Percentiles rank a stretch among this genome's conserved stretches.
phyloP scores from a whole-genome alignment of 2,113 vertebrate species.

The Athene cunicularia region DNA sequence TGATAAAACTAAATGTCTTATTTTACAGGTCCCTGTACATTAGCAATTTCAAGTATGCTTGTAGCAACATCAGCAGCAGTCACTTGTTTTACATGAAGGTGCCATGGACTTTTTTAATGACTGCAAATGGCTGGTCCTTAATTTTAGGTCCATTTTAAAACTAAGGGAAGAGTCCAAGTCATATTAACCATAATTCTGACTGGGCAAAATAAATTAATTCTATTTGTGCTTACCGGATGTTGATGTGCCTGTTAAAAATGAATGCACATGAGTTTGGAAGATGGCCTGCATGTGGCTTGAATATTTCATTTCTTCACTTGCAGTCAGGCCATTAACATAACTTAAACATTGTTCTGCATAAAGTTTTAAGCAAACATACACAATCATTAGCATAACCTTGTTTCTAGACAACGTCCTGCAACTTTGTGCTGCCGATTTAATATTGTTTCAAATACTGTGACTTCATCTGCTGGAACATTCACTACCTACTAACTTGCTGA shows the following conservation, averaged over 20 bases:
- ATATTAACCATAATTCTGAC: not conserved
- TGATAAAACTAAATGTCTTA: too few relatives aligned
- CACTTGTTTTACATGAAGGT: not conserved
- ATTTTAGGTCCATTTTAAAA: not conserved
- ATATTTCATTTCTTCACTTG: conserved; percentile 9
- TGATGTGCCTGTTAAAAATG: not conserved
- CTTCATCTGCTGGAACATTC: not conserved
- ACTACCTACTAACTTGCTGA: not conserved
- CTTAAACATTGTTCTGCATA: not conserved
- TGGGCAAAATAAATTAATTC: not conserved
- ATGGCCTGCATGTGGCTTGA: not conserved
- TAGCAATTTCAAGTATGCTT: too few relatives aligned
- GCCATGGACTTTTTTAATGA: not conserved
- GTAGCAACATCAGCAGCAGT: not conserved
- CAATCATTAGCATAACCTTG: not conserved
- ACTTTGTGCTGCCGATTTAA: not conserved
- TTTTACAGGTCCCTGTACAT: too few relatives aligned
- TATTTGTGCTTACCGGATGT: not conserved
- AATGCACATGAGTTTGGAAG: not conserved
- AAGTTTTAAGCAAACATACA: not conserved
- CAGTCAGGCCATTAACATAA: not conserved
- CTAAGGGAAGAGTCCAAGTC: not conserved
- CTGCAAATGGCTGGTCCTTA: not conserved
- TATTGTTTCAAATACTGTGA: not conserved
- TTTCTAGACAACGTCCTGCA: not conserved